Base-by-base conservation (phyloP, 2,797 vertebrate species). In the Microcaecilia unicolor region DNA sequence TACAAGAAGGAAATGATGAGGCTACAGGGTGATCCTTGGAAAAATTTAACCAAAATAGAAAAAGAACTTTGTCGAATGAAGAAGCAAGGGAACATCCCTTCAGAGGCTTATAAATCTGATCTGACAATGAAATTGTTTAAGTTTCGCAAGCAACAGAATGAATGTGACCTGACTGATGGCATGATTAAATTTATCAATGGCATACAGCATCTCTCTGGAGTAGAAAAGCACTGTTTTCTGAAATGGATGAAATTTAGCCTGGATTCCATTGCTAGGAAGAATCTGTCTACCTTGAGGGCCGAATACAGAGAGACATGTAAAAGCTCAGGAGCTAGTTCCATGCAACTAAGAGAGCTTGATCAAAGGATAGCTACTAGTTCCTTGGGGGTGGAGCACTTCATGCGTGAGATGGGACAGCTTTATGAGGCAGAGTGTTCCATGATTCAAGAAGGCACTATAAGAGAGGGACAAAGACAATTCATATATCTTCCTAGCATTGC, bases 331-430 rank as follows among this genome's bases (percentile, higher is more conserved):
- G 6, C 24, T 21, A 71, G 67, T 14, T 67, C 59, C 25, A 25
- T 70, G 3, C 61, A 64, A 3, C 51, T 83, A 1, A 36, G 48
- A 28, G 31, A 58, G 4, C 42, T 81, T 11, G 70, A 80, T 2
- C 54, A 25, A 35, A 45, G 64, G 1, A 74, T 83, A 15, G 76
- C 78, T 38, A 70, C 48, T 7, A 73, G 38, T 25, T 48, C 37
- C 16, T 51, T 89, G 13, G 80, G 78, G 2, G 73, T 87, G 40
- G 85, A 90, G 31, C 84, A 91, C 49, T 91, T 88, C 39, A 46
- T 90, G 28, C 76, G 85, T 25, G 87, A 91, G 48, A 76, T 91
- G 75, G 83, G 81, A 1, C 66, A 88, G 18, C 55, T 89, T 37
- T 90, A 83, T 22, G 85, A 91, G 48, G 51, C 85, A 0, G 83